Conservation (phyloP, 2,113 vertebrate genomes). For the Rhinogobius similis region DNA sequence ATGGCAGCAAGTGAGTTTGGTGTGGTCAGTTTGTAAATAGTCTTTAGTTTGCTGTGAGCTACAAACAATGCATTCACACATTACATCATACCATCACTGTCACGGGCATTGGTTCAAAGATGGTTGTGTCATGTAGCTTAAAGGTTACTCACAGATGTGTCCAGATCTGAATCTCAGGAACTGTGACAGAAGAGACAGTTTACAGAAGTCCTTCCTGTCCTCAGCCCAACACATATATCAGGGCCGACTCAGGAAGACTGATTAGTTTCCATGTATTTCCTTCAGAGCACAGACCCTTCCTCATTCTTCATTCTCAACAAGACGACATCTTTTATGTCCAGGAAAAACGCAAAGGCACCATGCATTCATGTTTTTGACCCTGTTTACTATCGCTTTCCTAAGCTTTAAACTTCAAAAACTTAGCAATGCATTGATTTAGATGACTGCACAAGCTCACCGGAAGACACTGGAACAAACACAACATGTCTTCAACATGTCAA, state of each 20-base stretch:
- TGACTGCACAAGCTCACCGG: no score
- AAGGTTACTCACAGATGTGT: constrained; percentile 12
- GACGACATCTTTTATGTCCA: neutral
- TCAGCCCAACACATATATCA: constrained; percentile 49
- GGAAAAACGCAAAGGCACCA: constrained; percentile 12
- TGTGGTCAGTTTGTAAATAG: neutral
- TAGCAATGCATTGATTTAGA: no score
- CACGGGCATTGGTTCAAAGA: neutral
- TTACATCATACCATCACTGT: neutral
- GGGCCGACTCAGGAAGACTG: constrained; percentile 72
- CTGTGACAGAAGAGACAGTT: constrained; percentile 55
- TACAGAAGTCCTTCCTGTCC: constrained; percentile 68
- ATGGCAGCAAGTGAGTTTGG: neutral
- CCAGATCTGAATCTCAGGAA: constrained; percentile 49
- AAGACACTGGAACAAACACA: no score
- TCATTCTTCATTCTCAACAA: constrained; percentile 37
- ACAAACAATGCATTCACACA: constrained; percentile 8
- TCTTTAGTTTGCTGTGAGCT: neutral
- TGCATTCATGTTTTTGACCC: constrained; percentile 39
- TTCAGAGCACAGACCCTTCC: constrained; percentile 35
- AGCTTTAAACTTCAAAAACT: neutral
- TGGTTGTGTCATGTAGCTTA: neutral
- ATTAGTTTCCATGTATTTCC: constrained; percentile 65
- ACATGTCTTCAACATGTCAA: no score
- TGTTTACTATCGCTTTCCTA: constrained; percentile 1